phyloP scores from a whole-genome alignment of 2,113 vertebrate genomes.

The Clinocottus analis region DNA sequence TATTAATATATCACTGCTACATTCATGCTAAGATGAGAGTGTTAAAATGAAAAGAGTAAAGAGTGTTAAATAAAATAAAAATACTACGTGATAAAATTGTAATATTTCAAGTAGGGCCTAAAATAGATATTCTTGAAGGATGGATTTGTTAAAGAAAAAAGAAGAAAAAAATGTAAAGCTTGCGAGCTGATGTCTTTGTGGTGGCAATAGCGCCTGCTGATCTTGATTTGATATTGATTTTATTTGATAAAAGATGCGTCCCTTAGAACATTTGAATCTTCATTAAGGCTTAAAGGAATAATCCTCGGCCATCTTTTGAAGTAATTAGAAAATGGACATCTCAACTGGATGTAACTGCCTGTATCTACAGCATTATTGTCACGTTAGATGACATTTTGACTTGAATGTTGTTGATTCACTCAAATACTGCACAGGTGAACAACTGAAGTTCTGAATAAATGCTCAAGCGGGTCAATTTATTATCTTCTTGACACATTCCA shows the following conservation, averaged over 20 bases:
- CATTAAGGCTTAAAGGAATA: background rate
- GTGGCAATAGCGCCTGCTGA: background rate
- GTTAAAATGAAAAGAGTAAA: background rate
- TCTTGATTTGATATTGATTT: slow-evolving; percentile 20
- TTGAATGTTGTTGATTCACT: background rate
- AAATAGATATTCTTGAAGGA: background rate
- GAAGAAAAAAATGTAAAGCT: background rate
- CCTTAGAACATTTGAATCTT: slow-evolving; percentile 1
- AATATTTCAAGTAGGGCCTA: background rate
- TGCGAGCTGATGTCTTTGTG: background rate
- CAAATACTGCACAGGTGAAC: background rate
- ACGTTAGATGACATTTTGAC: background rate
- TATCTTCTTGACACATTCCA: slow-evolving; percentile 47
- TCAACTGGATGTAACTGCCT: background rate
- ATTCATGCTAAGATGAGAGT: background rate
- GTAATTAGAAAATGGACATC: background rate
- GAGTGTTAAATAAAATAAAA: background rate
- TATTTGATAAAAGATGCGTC: background rate
- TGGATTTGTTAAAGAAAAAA: too few species aligned
- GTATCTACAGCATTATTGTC: background rate
- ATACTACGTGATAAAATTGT: background rate
- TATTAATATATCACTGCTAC: background rate
- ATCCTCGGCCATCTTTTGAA: background rate
- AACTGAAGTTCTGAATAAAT: slow-evolving; percentile 15
- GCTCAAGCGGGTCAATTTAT: slow-evolving; percentile 26